A percentile compares a stretch with the other conserved stretches of the same genome.
Evolutionary conservation across 2,888 invertebrate genomes (phyloP).

Genomic region (Tenthredo scrophulariae): DNA sequence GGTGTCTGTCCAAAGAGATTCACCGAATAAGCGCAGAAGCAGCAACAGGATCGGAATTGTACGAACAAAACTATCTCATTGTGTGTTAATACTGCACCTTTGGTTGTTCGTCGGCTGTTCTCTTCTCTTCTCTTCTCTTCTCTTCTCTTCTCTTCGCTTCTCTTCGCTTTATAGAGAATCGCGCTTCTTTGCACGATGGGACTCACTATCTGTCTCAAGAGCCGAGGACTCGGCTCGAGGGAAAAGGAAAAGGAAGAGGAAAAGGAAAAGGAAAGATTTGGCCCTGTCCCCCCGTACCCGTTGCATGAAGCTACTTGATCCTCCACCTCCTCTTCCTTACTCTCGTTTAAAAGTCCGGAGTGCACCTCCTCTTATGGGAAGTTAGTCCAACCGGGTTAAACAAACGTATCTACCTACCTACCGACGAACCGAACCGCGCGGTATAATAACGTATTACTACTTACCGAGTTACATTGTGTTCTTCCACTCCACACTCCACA

Average conservation of each 20-base stretch:
- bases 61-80: conserved; percentile 78
- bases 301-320: not conserved
- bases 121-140: conserved; percentile 6
- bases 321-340: conserved; percentile 4
- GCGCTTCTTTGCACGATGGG: conserved; percentile 17
- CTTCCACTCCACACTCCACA: conserved; percentile 11
- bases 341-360: conserved; percentile 45
- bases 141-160: not conserved
- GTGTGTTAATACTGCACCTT: conserved; percentile 76
- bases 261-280: not conserved
- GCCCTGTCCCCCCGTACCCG: not conserved
- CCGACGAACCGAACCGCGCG: conserved; percentile 8
- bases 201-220: conserved; percentile 49
- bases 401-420: not conserved
- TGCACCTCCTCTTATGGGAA: conserved; percentile 60
- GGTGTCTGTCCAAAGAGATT: conserved; percentile 56
- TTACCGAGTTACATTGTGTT: conserved; percentile 44
- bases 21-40: not conserved
- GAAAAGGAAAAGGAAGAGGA: not conserved
- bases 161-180: conserved; percentile 30
- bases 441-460: conserved; percentile 25
- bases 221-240: not conserved
- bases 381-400: not conserved
- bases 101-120: conserved; percentile 63
- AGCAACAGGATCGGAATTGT: conserved; percentile 55